Evolutionary conservation across 2,113 vertebrate genomes (phyloP), one percentile per base, ranked within the genome.

Genomic region (Ceratotherium simum): DNA sequence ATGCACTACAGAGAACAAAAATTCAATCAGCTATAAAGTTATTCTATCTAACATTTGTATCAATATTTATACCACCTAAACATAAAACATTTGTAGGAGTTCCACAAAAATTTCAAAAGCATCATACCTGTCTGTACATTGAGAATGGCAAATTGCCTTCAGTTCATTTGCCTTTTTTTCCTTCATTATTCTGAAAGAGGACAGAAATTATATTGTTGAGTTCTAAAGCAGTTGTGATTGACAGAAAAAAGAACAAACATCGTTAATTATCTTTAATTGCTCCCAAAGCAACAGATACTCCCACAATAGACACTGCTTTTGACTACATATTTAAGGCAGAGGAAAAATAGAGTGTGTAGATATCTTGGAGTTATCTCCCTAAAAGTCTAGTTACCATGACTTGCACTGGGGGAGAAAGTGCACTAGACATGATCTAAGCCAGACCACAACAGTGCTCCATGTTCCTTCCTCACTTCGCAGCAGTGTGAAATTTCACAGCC

Each of bases 381-480:
- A 98, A 93, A 29, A 99, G 95, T 95, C 98, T 99, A 4, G 97
- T 94, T 39, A 99, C 98, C 91, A 99, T 98, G 3, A 98, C 76
- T 98, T 99, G 99, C 62, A 99, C 98, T 98, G 99, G 99, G 27
- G 98, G 97, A 64, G 98, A 98, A 95, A 99, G 98, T 6, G 98
- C 98, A 0, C 98, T 99, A 9, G 99, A 99, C 58, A 98, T 98
- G 0, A 98, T 98, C 72, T 99, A 99, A 39, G 99, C 99, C 96
- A 99, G 99, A 9, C 99, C 99, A 72, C 99, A 96, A 85, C 99
- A 99, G 91, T 97, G 98, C 42, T 99, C 98, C 99, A 99, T 99
- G 95, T 99, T 99, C 64, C 99, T 96, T 39, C 98, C 98, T 99
- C 98, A 99, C 48, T 98, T 98, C 69, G 99, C 99, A 0, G 96